Evolutionary conservation across 2,797 vertebrate species (phyloP), one percentile per base, ranked within the genome.

Genomic region (Scyliorhinus canicula): DNA sequence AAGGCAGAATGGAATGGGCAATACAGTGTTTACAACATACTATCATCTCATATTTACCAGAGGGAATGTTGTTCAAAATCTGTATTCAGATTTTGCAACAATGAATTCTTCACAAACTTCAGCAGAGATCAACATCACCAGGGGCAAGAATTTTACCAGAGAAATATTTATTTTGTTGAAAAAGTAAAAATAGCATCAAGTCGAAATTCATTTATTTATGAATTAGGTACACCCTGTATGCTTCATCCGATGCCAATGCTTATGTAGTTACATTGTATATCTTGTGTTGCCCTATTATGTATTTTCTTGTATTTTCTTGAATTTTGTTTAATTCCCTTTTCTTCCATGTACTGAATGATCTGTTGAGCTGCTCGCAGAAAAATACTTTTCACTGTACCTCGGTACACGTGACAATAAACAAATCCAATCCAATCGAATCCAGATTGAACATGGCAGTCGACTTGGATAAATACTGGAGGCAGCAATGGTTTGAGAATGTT

Each of bases 81-180:
- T 35, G 93, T 31, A 19, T 52, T 35, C 7, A 60, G 14, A 44
- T 93, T 71, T 69, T 93, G 16, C 40, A 93, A 11, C 93, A 71
- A 93, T 52, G 44, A 67, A 93, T 93, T 93, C 44, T 69, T 69
- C 24, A 93, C 63, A 69, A 93, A 93, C 63, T 93, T 93, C 93
- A 93, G 28, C 67, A 50, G 65, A 31, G 24, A 52, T 93, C 40
- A 93, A 16, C 67, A 91, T 91, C 88, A 93, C 93, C 65, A 71
- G 44, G 52, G 65, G 40, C 40, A 93, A 93, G 93, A 69, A 71
- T 71, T 65, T 50, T 50, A 71, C 14, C 44, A 35, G 71, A 94
- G 40, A 94, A 71, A 74, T 94, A 94, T 74, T 74, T 94, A 94
- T 94, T 35, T 3, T 35, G 31, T 31, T 55, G 93, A 74, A 52